A percentile compares a stretch with the other conserved stretches of the same genome.
Evolutionary conservation across 1,140 invertebrate genomes (phyloP).

Genomic region (Hypothenemus hampei): DNA sequence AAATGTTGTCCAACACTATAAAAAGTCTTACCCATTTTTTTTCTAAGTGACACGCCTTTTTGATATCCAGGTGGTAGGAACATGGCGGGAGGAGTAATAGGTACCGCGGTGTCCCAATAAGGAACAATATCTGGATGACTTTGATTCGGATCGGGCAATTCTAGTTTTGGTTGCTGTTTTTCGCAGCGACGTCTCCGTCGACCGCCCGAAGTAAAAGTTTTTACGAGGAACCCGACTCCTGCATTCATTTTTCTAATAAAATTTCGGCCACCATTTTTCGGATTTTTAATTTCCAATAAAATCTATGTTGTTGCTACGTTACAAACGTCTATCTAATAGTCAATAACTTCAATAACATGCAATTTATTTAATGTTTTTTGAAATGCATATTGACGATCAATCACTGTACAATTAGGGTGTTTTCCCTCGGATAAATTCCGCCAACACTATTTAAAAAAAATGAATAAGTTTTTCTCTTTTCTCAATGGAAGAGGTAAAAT

Average conservation of each 20-base stretch:
- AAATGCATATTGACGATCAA: no score
- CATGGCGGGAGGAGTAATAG: constrained; percentile 63
- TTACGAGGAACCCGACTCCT: constrained; percentile 59
- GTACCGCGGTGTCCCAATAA: constrained; percentile 52
- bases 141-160: constrained; percentile 52
- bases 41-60: constrained; percentile 13
- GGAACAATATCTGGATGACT: constrained; percentile 55
- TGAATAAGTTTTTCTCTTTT: no score
- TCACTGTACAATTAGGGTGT: no score
- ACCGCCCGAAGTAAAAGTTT: constrained; percentile 60
- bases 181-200: constrained; percentile 56
- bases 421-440: no score
- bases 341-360: no score
- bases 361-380: no score
- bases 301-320: no score
- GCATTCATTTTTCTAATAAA: constrained; percentile 52
- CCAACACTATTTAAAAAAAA: no score
- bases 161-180: constrained; percentile 54
- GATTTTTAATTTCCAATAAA: no score
- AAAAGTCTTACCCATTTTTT: constrained; percentile 22
- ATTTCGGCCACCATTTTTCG: no score
- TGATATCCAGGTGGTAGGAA: constrained; percentile 44
- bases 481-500: neutral
- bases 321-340: no score
- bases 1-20: no score